Percentiles rank a stretch among this genome's conserved stretches.
Evolutionary conservation across 2,888 invertebrate species (phyloP).

Genomic region (Tetragonisca angustula): DNA sequence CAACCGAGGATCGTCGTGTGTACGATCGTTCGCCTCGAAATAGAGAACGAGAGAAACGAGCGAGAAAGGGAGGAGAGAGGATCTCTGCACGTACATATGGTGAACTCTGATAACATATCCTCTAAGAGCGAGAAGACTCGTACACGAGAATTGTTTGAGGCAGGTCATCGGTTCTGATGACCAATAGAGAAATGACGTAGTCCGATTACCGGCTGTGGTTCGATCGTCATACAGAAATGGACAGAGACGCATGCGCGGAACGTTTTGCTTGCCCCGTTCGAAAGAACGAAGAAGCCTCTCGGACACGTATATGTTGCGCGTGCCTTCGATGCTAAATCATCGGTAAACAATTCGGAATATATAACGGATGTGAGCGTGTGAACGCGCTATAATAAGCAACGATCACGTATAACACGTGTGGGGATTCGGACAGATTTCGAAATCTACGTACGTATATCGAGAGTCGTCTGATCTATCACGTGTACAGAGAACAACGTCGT

Average conservation of each 20-base stretch:
- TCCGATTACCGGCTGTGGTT: not conserved
- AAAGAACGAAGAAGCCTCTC: constrained; percentile 36
- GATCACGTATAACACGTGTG: not conserved
- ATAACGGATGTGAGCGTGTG: not conserved
- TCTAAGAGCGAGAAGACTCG: constrained; percentile 38
- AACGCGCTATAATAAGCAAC: not conserved
- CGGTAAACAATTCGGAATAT: constrained; percentile 19
- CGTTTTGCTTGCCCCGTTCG: constrained; percentile 50
- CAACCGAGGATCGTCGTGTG: constrained; percentile 1
- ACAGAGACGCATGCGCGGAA: constrained; percentile 26
- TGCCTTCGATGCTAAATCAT: constrained; percentile 26
- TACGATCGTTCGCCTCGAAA: not conserved
- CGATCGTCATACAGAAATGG: constrained; percentile 40
- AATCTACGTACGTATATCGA: constrained; percentile 23
- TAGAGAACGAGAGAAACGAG: constrained; percentile 16
- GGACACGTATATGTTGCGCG: constrained; percentile 26
- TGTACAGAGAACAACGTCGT: not conserved
- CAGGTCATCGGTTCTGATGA: constrained; percentile 50
- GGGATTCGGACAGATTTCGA: constrained; percentile 5
- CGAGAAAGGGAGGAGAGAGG: constrained; percentile 33
- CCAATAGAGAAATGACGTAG: constrained; percentile 54
- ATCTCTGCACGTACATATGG: not conserved
- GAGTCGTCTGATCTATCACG: not conserved
- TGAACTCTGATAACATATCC: constrained; percentile 30
- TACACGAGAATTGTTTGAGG: constrained; percentile 39